Conservation (phyloP, 2,113 vertebrate species). For the Paralichthys olivaceus region DNA sequence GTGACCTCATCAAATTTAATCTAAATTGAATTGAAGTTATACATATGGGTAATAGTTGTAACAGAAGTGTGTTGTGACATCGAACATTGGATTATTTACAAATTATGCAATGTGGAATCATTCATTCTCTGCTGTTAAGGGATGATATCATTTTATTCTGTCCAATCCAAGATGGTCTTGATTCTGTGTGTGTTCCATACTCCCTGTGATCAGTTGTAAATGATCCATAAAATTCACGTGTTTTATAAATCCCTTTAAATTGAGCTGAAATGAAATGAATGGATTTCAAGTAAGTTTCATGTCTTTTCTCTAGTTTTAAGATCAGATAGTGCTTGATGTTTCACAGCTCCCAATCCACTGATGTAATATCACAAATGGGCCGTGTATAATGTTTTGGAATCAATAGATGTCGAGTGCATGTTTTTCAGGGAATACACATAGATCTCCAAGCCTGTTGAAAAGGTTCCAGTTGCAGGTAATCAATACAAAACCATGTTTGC, state of each 20-base stretch:
- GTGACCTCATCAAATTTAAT: too few species aligned
- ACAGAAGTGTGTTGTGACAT: too few species aligned
- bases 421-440: constrained; percentile 53
- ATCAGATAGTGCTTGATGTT: background rate
- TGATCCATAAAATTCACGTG: too few species aligned
- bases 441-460: constrained; percentile 57
- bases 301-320: background rate
- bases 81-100: too few species aligned
- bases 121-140: too few species aligned
- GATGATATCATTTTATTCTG: too few species aligned
- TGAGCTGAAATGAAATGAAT: background rate
- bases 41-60: too few species aligned
- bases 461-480: constrained; percentile 67
- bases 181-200: too few species aligned
- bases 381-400: constrained; percentile 64
- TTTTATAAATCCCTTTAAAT: background rate
- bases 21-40: too few species aligned
- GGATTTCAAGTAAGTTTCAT: background rate
- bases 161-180: too few species aligned
- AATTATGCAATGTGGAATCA: too few species aligned
- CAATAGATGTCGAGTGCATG: constrained; percentile 52
- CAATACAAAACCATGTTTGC: constrained; percentile 70
- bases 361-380: constrained; percentile 56
- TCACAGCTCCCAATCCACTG: constrained; percentile 23
- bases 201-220: too few species aligned